phyloP scores from a whole-genome alignment of 2,113 vertebrate genomes.

The Colistium nudipinnis region DNA sequence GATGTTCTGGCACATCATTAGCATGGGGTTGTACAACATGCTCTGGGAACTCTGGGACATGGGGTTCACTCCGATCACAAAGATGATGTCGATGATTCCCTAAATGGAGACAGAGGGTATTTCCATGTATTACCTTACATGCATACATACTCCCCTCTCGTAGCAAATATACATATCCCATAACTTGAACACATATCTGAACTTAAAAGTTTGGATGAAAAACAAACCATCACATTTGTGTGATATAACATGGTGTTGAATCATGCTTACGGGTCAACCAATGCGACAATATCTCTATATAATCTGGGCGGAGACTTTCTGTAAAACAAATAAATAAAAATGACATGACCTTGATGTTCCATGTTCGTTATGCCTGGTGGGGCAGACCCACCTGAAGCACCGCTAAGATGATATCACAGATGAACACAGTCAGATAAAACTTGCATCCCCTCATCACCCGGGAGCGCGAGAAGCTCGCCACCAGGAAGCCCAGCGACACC shows the following conservation, averaged over 20 bases:
- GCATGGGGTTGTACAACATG: conserved; percentile 84
- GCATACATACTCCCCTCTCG: background rate
- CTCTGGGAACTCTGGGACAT: conserved; percentile 85
- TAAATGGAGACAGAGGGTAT: conserved; percentile 29
- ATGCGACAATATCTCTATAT: no score
- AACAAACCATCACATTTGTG: no score
- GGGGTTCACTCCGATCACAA: conserved; percentile 89
- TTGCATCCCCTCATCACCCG: conserved; percentile 74
- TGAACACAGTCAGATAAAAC: conserved; percentile 85
- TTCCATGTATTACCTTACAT: background rate
- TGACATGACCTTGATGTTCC: background rate
- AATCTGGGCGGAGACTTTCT: background rate
- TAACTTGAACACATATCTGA: no score
- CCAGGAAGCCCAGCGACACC: conserved; percentile 81
- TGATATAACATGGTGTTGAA: background rate
- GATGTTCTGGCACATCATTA: conserved; percentile 85
- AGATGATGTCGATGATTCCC: conserved; percentile 88
- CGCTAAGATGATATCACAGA: conserved; percentile 82
- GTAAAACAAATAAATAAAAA: background rate
- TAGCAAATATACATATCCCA: background rate
- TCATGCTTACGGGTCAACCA: background rate
- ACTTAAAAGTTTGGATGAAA: background rate
- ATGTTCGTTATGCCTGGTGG: background rate
- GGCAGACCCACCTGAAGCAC: conserved; percentile 74
- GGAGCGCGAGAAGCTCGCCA: conserved; percentile 83